Conservation (phyloP, 1,140 invertebrate species). For the Mya arenaria region DNA sequence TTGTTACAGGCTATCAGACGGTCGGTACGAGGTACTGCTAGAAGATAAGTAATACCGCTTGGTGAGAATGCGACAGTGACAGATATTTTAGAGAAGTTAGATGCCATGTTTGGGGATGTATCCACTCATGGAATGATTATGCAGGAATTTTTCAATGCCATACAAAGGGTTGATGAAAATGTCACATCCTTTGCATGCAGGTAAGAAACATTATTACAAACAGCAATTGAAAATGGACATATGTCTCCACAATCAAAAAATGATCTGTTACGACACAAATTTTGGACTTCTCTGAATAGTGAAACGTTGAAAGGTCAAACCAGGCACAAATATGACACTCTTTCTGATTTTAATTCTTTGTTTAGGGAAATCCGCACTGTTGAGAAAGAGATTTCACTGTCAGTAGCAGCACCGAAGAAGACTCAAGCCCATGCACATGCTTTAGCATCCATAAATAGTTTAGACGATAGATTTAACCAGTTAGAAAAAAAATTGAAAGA, state of each 20-base stretch:
- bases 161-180: neutral
- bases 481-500: conserved; percentile 1
- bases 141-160: conserved; percentile 30
- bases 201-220: neutral
- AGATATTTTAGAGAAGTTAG: conserved; percentile 1
- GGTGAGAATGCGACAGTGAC: conserved; percentile 1
- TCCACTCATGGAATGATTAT: conserved; percentile 27
- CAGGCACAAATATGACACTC: neutral
- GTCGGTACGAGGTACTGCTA: conserved; percentile 4
- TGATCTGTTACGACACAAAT: conserved; percentile 24
- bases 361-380: neutral
- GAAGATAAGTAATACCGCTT: neutral
- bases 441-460: neutral
- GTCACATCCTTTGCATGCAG: conserved; percentile 23
- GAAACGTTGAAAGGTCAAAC: conserved; percentile 13
- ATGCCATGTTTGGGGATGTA: conserved; percentile 29
- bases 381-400: neutral
- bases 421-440: neutral
- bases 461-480: neutral
- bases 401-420: neutral
- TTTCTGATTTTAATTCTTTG: neutral
- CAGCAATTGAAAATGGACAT: neutral
- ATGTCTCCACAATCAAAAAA: neutral
- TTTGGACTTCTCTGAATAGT: conserved; percentile 19
- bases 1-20: neutral